Base-by-base conservation (phyloP, 2,888 invertebrate species). In the Pandemis heparana region DNA sequence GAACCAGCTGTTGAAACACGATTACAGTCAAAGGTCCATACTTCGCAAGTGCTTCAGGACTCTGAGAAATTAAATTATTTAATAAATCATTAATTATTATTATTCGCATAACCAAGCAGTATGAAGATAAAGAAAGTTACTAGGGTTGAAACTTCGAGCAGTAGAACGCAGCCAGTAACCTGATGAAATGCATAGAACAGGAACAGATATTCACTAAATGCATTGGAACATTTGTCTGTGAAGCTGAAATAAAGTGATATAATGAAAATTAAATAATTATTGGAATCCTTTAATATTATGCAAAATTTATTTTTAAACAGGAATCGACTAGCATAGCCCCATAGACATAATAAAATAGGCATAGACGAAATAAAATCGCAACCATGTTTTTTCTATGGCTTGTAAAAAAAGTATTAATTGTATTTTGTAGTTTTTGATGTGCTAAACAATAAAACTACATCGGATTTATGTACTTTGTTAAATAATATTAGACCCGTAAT, bases 1-100 rank as follows among this genome's bases (percentile, higher is more conserved):
- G 69, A 38, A 69, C 51, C 39, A 62, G 16, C 18, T 69, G 69
- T 51, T 61, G 61, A 62, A 69, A 69, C 18, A 69, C 48, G 6
- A 16, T 12, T 0, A 69, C 39, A 14, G 69, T 69, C 14, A 69
- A 14, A 18, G 61, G 69, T 10, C 51, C 69, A 8, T 61, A 69
- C 8, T 51, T 69, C 12, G 18, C 69, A 12, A 69, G 16, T 7
- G 69, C 51, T 12, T 69, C 61, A 2, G 69, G 39, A 46, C 51
- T 18, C 69, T 69, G n/a, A 10, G 43, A 62, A 69, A 51, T 5
- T 9, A 43, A 38, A 61, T 12, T 32, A 60, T 48, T 4, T 32
- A 32, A 32, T 32, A 32, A 32, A 32, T n/a, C n/a, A 32, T 32
- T 4, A 32, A 32, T 32, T 32, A 32, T 32, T 32, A 23, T 23